Evolutionary conservation across 2,113 vertebrate species (phyloP), one percentile per base, ranked within the genome.

Genomic region (Archocentrus centrarchus): DNA sequence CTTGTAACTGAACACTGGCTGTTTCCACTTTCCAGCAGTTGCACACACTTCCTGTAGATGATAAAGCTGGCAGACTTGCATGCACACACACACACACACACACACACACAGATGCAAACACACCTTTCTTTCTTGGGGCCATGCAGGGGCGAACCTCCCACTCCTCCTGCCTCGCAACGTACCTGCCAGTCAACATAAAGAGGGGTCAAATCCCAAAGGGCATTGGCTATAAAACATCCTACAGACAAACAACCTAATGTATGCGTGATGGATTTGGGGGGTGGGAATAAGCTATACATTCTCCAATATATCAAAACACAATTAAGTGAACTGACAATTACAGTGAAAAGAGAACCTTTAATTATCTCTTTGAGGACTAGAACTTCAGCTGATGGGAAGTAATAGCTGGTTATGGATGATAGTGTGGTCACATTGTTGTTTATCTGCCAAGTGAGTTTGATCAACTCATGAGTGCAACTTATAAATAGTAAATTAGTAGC

Each of bases 241-340:
- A 37, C 62, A 77, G 87, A 84, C 41, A 82, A 88, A 88, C 81
- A 85, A 68, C 3, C 57, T 83, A 59, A 88, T 77, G 32, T 82
- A 70, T 73, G 82, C 41, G 14, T 44, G 80, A 82, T 37, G 50
- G 82, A 79, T 41, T 15, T 32, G 63, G 35, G 6, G 78, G 91
- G 68, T 20, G 79, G 82, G 61, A 39, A 79, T 53, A 30, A 79
- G 37, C 87, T 88, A 88, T 91, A 91, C 82, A 80, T 91, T 80
- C 84, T 80, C 39, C 57, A 53, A 63, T 90, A 81, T 79, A 92
- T 88, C 84, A 86, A 82, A 91, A 95, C 87, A 91, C 87, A 92
- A 87, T 92, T 81, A 89, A 87, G 84, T 87, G 86, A 91, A 80
- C 78, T 87, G 86, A 92, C 89, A 91, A 92, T 95, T 93, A 93